Evolutionary conservation across 2,888 invertebrate genomes (phyloP), one percentile per base, ranked within the genome.

Genomic region (Stenchaetothrips biformis): DNA sequence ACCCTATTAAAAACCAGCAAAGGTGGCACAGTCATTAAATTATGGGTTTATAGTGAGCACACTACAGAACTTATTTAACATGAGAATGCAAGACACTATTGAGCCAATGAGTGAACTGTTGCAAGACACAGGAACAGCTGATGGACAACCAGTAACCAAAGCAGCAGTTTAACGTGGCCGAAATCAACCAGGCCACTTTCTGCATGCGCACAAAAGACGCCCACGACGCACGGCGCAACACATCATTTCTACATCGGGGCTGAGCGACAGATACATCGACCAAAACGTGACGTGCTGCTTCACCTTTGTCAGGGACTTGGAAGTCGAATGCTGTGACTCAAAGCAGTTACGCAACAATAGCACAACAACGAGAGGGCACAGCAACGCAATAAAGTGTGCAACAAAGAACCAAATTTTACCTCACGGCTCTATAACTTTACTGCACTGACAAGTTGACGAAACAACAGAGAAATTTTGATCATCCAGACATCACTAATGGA

Each of bases 401-500:
- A 74, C 8, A 21, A 7, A 11, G 21, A 9, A 25, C 8, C 7
- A 11, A 74, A 74, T 25, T 74, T 74, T 74, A 7, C 2, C 11
- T 25, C 25, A 25, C 7, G 9, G 25, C 7, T 25, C 11, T 25
- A n/a, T 25, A 7, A 74, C 67, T 11, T 25, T 21, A 21, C 21
- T 11, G 11, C 11, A 25, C 9, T 25, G 67, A 25, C 67, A 21
- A 21, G 67, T 11, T 21, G 21, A 25, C 25, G 67, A 74, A n/a
- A 74, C 11, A 25, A 25, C 67, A 7, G 11, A 74, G 21, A 25
- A 25, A 74, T 25, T 74, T 74, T 74, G 67, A 25, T 74, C 67
- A 74, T 74, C 67, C 67, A 74, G 67, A 74, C 67, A 74, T 74
- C 67, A 74, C 67, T 74, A 74, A 74, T 74, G 67, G 67, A 74